Conservation (phyloP, 2,797 vertebrate genomes). For the Odontamblyopus rebecca region DNA sequence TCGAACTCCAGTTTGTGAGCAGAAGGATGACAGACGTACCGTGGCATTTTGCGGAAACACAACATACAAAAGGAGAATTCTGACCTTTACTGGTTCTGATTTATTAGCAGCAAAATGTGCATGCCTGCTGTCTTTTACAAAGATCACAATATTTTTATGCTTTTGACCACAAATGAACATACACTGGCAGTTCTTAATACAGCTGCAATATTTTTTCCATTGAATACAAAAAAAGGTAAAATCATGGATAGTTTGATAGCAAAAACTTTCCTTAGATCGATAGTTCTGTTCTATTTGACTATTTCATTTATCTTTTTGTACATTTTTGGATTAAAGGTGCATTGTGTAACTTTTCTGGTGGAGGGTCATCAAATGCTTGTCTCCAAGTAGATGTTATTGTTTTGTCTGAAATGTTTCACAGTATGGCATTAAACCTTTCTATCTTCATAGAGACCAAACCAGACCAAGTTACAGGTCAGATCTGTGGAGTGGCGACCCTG, state of each 20-base stretch:
- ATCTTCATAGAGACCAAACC: no score
- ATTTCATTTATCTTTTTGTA: no score
- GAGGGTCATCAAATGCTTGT: no score
- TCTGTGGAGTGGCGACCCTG: no score
- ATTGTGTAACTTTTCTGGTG: no score
- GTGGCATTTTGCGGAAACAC: constrained; percentile 65
- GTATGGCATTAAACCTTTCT: no score
- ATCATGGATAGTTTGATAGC: background rate
- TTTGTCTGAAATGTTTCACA: no score
- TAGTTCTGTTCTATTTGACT: no score
- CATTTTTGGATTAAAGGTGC: background rate
- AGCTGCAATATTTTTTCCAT: background rate
- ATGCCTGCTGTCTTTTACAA: background rate
- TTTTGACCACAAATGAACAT: constrained; percentile 6
- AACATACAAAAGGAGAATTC: constrained; percentile 49
- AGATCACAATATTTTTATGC: constrained; percentile 8
- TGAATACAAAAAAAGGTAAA: background rate
- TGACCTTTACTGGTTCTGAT: constrained; percentile 66
- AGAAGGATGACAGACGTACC: constrained; percentile 49
- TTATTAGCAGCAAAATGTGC: constrained; percentile 29
- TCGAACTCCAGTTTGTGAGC: background rate
- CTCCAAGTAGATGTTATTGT: no score
- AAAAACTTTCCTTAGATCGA: no score
- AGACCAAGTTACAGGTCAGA: no score
- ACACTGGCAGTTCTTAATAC: no score